Conservation (phyloP, 2,797 vertebrate genomes). For the Scomberomorus guttatus region DNA sequence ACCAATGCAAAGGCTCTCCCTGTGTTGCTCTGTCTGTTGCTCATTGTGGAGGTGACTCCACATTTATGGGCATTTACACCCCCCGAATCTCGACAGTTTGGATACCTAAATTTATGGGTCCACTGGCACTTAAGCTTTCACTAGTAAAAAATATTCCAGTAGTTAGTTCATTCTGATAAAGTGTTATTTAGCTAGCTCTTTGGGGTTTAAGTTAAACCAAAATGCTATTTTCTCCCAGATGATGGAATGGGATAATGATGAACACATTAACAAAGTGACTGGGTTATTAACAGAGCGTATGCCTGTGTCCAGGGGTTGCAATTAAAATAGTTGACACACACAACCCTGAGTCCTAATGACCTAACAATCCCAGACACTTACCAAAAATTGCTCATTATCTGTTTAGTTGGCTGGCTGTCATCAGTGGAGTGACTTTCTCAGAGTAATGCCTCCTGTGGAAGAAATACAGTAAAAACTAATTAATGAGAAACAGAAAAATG, state of each 20-base stretch:
- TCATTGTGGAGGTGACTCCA: slow-evolving; percentile 75
- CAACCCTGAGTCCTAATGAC: slow-evolving; percentile 64
- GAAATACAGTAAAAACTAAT: slow-evolving; percentile 26
- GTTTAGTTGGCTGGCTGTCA: slow-evolving; percentile 63
- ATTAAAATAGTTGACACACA: slow-evolving; percentile 69
- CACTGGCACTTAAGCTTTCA: slow-evolving; percentile 65
- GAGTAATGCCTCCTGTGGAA: slow-evolving; percentile 35
- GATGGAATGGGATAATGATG: slow-evolving; percentile 70
- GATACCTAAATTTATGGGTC: slow-evolving; percentile 69
- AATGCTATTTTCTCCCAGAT: slow-evolving; percentile 58
- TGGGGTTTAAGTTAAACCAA: slow-evolving; percentile 55
- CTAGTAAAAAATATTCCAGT: slow-evolving; percentile 64
- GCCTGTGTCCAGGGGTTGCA: slow-evolving; percentile 70
- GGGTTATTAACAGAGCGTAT: slow-evolving; percentile 65
- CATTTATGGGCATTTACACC: slow-evolving; percentile 73
- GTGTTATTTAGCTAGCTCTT: slow-evolving; percentile 55
- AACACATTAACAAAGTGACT: slow-evolving; percentile 68
- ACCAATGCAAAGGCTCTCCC: slow-evolving; percentile 67
- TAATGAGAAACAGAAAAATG: slow-evolving; percentile 34
- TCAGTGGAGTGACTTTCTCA: slow-evolving; percentile 32
- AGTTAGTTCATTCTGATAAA: slow-evolving; percentile 67
- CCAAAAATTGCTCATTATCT: slow-evolving; percentile 74
- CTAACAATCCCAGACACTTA: slow-evolving; percentile 67
- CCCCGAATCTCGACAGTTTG: slow-evolving; percentile 64
- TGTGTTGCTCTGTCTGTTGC: slow-evolving; percentile 62